Percentiles rank a stretch among this genome's conserved stretches.
Evolutionary conservation across 2,113 vertebrate species (phyloP).

Genomic region (Amblyopsis rosae): DNA sequence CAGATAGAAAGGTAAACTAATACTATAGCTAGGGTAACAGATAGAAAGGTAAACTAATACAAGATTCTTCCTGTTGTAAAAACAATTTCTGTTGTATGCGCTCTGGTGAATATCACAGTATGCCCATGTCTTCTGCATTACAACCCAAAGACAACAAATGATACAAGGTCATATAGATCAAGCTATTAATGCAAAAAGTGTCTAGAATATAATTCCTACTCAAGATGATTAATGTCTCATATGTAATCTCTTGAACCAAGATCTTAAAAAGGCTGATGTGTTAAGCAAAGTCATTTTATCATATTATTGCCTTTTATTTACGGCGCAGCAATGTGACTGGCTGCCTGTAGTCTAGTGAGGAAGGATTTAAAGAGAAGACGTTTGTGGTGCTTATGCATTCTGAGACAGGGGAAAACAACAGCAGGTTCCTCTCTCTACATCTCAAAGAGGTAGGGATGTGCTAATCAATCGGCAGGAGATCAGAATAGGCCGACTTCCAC

Average conservation of each 20-base stretch:
- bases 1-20: too few relatives aligned
- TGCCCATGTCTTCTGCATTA: too few relatives aligned
- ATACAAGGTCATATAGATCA: too few relatives aligned
- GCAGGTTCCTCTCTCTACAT: conserved; percentile 18
- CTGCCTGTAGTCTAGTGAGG: conserved; percentile 32
- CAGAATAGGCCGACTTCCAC: too few relatives aligned
- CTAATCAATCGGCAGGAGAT: too few relatives aligned
- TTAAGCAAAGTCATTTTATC: conserved; percentile 18
- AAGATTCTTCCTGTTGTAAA: too few relatives aligned
- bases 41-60: too few relatives aligned
- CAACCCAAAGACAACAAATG: too few relatives aligned
- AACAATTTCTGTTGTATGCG: too few relatives aligned
- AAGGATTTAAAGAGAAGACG: conserved; percentile 15
- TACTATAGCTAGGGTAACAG: too few relatives aligned
- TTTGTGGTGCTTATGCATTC: conserved; percentile 19
- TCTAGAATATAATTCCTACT: neutral
- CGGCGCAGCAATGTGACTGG: conserved; percentile 41
- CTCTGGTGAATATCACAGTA: too few relatives aligned
- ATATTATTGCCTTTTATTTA: conserved; percentile 38
- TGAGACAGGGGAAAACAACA: conserved; percentile 23
- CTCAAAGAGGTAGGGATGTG: conserved; percentile 5
- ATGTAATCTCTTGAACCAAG: conserved; percentile 4
- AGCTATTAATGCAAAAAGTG: neutral
- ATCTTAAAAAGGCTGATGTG: conserved; percentile 1
- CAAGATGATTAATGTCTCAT: neutral